phyloP scores from a whole-genome alignment of 2,797 vertebrate species.

The Galago senegalensis region DNA sequence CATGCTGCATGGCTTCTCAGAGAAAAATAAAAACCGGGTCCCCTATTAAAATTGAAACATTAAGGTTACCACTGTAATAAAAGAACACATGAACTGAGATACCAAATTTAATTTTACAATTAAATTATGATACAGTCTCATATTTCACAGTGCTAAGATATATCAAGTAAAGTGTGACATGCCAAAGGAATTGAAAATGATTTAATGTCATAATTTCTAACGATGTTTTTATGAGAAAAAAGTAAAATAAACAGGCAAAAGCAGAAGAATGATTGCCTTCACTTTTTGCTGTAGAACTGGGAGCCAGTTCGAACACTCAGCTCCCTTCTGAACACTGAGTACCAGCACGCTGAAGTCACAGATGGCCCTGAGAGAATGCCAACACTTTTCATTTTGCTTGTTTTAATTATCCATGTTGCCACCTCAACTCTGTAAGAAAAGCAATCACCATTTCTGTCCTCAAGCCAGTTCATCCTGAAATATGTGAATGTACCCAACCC shows the following conservation, averaged over 20 bases:
- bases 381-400: conserved; percentile 80
- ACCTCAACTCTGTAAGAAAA: conserved; percentile 76
- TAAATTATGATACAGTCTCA: background rate
- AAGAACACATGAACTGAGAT: background rate
- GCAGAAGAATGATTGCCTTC: conserved; percentile 57
- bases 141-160: conserved; percentile 38
- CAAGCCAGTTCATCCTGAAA: conserved; percentile 74
- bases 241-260: conserved; percentile 61
- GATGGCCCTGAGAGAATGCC: conserved; percentile 82
- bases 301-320: conserved; percentile 70
- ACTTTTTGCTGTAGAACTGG: conserved; percentile 77
- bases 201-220: conserved; percentile 40
- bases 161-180: conserved; percentile 33
- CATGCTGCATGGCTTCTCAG: conserved; percentile 35
- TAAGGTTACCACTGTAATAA: conserved; percentile 34
- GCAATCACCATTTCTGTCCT: conserved; percentile 39
- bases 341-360: conserved; percentile 74
- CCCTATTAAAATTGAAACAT: conserved; percentile 51
- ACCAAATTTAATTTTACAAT: conserved; percentile 43
- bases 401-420: conserved; percentile 83
- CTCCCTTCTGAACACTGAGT: conserved; percentile 64
- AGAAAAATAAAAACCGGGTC: conserved; percentile 65
- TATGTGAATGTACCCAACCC: conserved; percentile 48
- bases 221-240: background rate
- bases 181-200: conserved; percentile 61